These are phyloP conservation scores for Chamaea fasciata DNA, from an alignment of 2,113 vertebrate species.

Conservation along the genomic window DNA sequence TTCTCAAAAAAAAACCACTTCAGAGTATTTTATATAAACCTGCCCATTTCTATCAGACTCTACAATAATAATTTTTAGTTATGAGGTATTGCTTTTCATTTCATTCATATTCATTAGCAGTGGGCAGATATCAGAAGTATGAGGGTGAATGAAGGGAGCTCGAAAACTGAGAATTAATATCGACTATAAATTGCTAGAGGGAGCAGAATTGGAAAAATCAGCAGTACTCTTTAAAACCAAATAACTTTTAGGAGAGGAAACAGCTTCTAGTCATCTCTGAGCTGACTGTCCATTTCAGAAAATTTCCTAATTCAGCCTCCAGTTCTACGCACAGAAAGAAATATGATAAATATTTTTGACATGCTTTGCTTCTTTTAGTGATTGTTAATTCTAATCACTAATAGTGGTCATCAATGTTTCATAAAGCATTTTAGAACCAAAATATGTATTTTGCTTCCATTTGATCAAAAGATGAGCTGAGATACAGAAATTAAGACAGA, in stretches of 20 bases:
- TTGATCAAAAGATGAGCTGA: background rate
- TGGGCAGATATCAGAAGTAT: background rate
- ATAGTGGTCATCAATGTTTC: background rate
- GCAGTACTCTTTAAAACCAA: background rate
- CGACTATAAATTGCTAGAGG: background rate
- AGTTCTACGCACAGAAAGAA: background rate
- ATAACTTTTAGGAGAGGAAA: background rate
- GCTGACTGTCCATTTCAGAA: background rate
- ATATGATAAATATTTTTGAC: background rate
- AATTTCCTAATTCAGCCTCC: background rate
- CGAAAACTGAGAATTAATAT: background rate
- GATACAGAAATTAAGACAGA: background rate
- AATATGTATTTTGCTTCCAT: background rate
- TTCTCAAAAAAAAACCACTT: slow-evolving; percentile 15
- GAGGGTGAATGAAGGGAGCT: background rate
- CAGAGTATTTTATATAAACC: slow-evolving; percentile 2
- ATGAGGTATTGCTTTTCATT: slow-evolving; percentile 6
- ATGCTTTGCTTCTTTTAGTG: background rate
- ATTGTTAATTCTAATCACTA: background rate
- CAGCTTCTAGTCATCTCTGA: background rate
- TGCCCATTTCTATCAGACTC: background rate
- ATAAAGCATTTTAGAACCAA: background rate
- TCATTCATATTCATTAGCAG: slow-evolving; percentile 42
- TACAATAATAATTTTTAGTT: slow-evolving; percentile 21
- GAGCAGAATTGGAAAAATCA: background rate